Conservation (phyloP, 2,888 invertebrate species). For the Synanthedon tipuliformis region DNA sequence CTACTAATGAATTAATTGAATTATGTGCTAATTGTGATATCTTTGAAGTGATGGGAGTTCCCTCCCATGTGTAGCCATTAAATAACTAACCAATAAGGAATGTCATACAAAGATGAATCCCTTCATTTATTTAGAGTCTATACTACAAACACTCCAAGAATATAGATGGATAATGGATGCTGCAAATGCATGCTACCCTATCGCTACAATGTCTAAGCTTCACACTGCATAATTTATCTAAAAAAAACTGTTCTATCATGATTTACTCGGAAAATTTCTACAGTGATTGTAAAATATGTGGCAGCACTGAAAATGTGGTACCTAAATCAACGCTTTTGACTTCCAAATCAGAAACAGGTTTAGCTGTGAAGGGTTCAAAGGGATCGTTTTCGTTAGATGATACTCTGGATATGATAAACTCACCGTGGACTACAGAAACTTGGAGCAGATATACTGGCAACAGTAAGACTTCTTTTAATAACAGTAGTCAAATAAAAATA, state of each 20-base stretch:
- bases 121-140: conserved; percentile 26
- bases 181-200: conserved; percentile 45
- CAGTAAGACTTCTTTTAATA: background rate
- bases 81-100: background rate
- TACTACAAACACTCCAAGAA: conserved; percentile 37
- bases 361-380: no score
- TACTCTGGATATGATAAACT: conserved; percentile 34
- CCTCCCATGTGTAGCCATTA: background rate
- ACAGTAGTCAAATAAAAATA: background rate
- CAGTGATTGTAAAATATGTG: no score
- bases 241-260: background rate
- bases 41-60: background rate
- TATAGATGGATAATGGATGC: conserved; percentile 50
- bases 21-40: no score
- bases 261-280: background rate
- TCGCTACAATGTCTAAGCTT: conserved; percentile 41
- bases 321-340: no score
- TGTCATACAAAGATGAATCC: conserved; percentile 32
- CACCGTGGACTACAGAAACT: conserved; percentile 36
- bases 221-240: conserved; percentile 27
- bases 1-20: no score
- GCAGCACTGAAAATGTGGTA: no score
- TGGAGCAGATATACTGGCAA: conserved; percentile 8
- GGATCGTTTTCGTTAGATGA: conserved; percentile 8
- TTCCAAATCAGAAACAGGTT: no score